Evolutionary conservation across 2,113 vertebrate genomes (phyloP).

Genomic region (Isichthys henryi): DNA sequence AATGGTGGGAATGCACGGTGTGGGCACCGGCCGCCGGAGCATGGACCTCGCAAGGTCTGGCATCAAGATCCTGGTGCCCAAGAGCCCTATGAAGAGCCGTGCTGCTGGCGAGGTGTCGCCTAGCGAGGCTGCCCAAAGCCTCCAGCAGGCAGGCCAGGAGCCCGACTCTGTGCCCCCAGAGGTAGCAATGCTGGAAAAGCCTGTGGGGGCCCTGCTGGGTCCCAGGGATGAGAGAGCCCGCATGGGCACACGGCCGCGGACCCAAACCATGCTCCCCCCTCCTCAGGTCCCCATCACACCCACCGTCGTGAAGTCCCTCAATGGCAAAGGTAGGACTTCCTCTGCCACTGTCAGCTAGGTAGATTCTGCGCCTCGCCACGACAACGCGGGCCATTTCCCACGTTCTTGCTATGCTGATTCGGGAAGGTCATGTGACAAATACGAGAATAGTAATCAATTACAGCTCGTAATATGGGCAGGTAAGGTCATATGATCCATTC

Average conservation of each 20-base stretch:
- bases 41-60: conserved; percentile 87
- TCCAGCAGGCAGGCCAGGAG: conserved; percentile 75
- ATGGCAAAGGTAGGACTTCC: conserved; percentile 70
- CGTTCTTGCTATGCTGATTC: background rate
- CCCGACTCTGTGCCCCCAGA: conserved; percentile 81
- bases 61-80: conserved; percentile 95
- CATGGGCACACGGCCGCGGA: conserved; percentile 86
- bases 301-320: conserved; percentile 67
- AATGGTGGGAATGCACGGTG: conserved; percentile 35
- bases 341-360: background rate
- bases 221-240: conserved; percentile 86
- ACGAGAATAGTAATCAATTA: background rate
- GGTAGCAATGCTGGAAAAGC: conserved; percentile 80
- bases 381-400: background rate
- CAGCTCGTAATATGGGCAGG: background rate
- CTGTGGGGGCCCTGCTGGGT: conserved; percentile 67
- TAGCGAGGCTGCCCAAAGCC: conserved; percentile 76
- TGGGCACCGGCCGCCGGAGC: conserved; percentile 65
- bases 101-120: conserved; percentile 77
- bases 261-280: conserved; percentile 63
- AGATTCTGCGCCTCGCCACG: background rate
- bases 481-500: background rate
- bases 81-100: conserved; percentile 84
- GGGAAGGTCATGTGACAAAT: background rate
- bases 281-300: conserved; percentile 69